Evolutionary conservation across 2,888 invertebrate genomes (phyloP).

Genomic region (Theretra japonica): DNA sequence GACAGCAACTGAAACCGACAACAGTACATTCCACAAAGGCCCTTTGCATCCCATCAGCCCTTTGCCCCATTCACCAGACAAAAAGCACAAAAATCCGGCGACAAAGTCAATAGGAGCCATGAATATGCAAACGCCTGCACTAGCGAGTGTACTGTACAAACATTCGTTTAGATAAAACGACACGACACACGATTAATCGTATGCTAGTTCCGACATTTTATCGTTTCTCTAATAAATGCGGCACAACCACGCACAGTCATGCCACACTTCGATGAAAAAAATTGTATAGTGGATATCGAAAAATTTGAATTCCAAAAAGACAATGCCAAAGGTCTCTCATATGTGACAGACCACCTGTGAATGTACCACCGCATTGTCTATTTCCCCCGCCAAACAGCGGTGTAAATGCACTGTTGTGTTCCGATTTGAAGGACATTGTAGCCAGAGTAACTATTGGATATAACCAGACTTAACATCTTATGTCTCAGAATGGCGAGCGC

Average conservation of each 20-base stretch:
- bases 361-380: too few relatives aligned
- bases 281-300: too few relatives aligned
- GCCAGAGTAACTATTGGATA: too few relatives aligned
- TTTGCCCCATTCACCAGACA: background rate
- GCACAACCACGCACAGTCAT: background rate
- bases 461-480: too few relatives aligned
- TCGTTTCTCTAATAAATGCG: background rate
- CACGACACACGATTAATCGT: conserved; percentile 8
- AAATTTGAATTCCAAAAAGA: too few relatives aligned
- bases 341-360: too few relatives aligned
- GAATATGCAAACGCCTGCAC: conserved; percentile 46
- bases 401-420: too few relatives aligned
- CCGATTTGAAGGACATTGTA: too few relatives aligned
- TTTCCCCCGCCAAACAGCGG: too few relatives aligned
- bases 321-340: too few relatives aligned
- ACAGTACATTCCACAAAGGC: background rate
- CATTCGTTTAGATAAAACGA: background rate
- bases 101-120: conserved; percentile 38
- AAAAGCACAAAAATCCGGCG: conserved; percentile 31
- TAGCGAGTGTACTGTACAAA: conserved; percentile 31
- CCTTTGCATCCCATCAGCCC: background rate
- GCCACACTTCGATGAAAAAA: too few relatives aligned
- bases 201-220: background rate
- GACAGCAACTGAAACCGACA: background rate
- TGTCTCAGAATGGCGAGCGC: too few relatives aligned